phyloP scores from a whole-genome alignment of 2,888 invertebrate genomes.

The Ferdinandea cuprea region DNA sequence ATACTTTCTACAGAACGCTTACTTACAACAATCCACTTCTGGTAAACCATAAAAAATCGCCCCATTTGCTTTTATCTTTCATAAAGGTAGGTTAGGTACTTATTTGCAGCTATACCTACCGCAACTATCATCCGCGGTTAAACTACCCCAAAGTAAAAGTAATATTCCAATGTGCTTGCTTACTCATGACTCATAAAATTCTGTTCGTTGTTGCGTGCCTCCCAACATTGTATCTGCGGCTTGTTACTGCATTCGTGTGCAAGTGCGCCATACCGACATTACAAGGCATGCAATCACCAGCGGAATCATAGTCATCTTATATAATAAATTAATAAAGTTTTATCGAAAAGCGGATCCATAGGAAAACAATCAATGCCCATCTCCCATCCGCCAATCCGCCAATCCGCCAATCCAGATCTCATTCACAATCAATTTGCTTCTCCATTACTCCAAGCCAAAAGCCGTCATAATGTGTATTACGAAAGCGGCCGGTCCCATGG shows the following conservation, averaged over 20 bases:
- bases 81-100: no score
- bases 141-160: conserved; percentile 18
- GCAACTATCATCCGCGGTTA: background rate
- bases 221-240: conserved; percentile 17
- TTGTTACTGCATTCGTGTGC: conserved; percentile 3
- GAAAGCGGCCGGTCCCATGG: no score
- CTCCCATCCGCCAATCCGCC: no score
- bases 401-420: conserved; percentile 8
- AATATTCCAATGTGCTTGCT: conserved; percentile 3
- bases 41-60: background rate
- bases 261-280: background rate
- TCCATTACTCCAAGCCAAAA: conserved; percentile 23
- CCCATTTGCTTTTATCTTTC: no score
- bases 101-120: background rate
- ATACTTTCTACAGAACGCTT: background rate
- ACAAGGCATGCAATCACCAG: background rate
- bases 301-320: conserved; percentile 35
- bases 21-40: background rate
- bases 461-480: conserved; percentile 11
- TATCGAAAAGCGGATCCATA: conserved; percentile 37
- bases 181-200: conserved; percentile 21
- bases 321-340: conserved; percentile 54
- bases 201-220: conserved; percentile 17
- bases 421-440: conserved; percentile 52
- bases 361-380: conserved; percentile 36